These are phyloP conservation scores for Tragelaphus buxtoni DNA, from an alignment of 2,113 vertebrate genomes.

Conservation along the genomic window DNA sequence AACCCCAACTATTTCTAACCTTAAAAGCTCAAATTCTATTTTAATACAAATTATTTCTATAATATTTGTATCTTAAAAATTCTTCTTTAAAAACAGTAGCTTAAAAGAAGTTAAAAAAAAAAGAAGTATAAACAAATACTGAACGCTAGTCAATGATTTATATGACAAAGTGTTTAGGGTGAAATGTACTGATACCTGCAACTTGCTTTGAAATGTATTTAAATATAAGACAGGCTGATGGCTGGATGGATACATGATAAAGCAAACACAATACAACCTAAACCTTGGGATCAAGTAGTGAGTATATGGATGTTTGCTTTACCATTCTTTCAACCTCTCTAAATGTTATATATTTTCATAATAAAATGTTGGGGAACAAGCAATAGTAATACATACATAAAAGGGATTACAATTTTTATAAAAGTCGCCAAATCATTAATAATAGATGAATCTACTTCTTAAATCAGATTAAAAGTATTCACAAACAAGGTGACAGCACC, in stretches of 20 bases:
- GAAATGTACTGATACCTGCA: neutral
- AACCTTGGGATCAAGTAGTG: neutral
- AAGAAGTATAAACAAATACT: slow-evolving; percentile 20
- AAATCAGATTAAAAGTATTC: slow-evolving; percentile 5
- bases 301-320: neutral
- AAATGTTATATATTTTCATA: neutral
- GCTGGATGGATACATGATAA: neutral
- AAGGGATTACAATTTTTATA: neutral
- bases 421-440: slow-evolving; percentile 5
- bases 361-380: neutral
- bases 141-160: neutral
- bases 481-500: neutral
- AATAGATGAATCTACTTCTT: neutral
- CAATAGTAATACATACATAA: neutral
- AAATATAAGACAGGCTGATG: neutral
- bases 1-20: neutral
- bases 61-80: neutral
- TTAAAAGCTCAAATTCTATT: neutral
- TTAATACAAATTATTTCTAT: neutral
- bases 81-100: neutral
- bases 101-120: slow-evolving; percentile 13
- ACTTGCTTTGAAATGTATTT: slow-evolving; percentile 2
- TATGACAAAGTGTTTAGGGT: neutral
- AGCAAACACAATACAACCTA: neutral
- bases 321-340: neutral